These are phyloP conservation scores for Lithobates sylvaticus DNA, from an alignment of 2,797 vertebrate genomes.

Conservation along the genomic window DNA sequence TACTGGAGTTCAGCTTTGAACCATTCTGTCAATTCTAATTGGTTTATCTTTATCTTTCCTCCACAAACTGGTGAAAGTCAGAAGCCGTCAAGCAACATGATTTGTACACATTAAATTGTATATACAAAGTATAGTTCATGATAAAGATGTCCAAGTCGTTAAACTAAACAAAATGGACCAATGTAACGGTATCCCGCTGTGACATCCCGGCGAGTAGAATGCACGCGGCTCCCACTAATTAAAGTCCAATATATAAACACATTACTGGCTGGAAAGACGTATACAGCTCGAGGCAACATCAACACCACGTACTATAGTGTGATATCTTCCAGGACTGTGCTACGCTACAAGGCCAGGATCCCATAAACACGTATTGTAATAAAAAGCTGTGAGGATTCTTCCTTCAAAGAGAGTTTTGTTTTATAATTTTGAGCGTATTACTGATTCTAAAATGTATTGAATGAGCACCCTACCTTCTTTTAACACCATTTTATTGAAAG, in stretches of 20 bases:
- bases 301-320: not conserved
- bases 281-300: constrained; percentile 7
- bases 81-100: not conserved
- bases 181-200: not conserved
- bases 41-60: too few species aligned
- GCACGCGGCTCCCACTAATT: not conserved
- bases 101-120: not conserved
- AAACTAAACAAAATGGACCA: not conserved
- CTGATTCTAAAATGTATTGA: too few species aligned
- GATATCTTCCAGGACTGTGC: not conserved
- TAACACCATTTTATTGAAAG: too few species aligned
- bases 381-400: too few species aligned
- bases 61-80: too few species aligned
- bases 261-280: not conserved
- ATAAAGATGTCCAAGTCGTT: not conserved
- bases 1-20: too few species aligned
- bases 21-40: too few species aligned
- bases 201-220: not conserved
- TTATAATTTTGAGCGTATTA: too few species aligned
- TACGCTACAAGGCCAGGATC: not conserved
- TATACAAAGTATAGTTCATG: constrained; percentile 4
- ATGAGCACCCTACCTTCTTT: too few species aligned
- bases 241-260: constrained; percentile 19
- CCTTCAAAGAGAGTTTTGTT: too few species aligned
- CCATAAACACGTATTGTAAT: too few species aligned